Evolutionary conservation across 2,888 invertebrate species (phyloP), one percentile per base, ranked within the genome.

Genomic region (Odontothrips loti): DNA sequence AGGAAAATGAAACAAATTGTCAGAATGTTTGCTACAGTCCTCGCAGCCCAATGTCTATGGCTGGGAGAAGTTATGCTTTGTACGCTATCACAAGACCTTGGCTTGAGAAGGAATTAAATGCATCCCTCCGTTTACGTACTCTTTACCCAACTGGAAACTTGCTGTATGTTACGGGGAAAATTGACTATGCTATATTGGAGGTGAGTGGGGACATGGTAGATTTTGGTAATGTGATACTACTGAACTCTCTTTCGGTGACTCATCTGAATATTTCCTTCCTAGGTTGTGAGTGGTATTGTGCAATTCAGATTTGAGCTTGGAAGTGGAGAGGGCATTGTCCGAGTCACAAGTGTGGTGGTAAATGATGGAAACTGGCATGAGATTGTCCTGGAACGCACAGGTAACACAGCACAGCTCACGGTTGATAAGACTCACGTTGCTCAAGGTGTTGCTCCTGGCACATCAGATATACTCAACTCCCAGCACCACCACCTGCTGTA

Each of bases 281-380:
- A 91, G 90, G 90, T 94, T 81, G 92, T 92, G 27, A 94, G 96
- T 87, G 98, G 97, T 0, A 91, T 92, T 80, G 91, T 97, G 17
- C 96, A 96, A 87, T 96, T 96, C 88, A 92, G 95, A 84, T 96
- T 97, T 89, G 96, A 98, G 87, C 91, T 97, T 84, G 98, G 98
- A 29, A 94, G 95, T 84, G 98, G 98, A 10, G 95, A 95, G 87
- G 96, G 95, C 63, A 88, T 93, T 81, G 93, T 96, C 48, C 91
- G 94, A 83, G 93, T 95, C 1, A 91, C 92, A 48, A 92, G 93
- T 82, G 89, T 92, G n/a, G 91, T 91, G 85, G 90, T 95, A n/a
- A 92, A 94, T 47, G 95, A 96, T 86, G 95, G 96, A 9, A 90
- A 91, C 84, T 96, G 96, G 96, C 96, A 96, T 87, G 92, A 92